Base-by-base conservation (phyloP, 2,797 vertebrate species). In the Tiaroga cobitis region DNA sequence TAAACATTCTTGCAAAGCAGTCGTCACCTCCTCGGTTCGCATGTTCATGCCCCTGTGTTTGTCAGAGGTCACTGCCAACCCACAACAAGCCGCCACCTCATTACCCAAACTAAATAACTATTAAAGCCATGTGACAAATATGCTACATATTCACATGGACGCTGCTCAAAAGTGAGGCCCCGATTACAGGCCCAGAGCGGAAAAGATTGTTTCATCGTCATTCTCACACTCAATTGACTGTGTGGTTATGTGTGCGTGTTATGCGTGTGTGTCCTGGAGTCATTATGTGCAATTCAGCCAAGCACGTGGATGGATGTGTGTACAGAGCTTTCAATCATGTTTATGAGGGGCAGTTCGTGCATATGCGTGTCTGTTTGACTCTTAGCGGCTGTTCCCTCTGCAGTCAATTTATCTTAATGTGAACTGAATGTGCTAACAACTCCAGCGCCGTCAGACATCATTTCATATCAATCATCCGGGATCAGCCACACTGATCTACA, bases 311-410 rank as follows among this genome's bases (percentile, higher is more conserved):
- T 34, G 78, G 86, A 90, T 86, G 88, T 87, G 87, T 89, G 88
- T 86, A 84, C 82, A 82, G 79, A 79, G 89, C 89, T 90, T 89
- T 91, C 90, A 89, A 82, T 91, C 89, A 88, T 85, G 84, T 88
- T 90, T 83, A 86, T 80, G 86, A 87, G 84, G 82, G 73, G 61
- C 83, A 74, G 80, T 72, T 86, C 54, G 41, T 81, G 82, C 82
- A 77, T 83, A 83, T 77, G 83, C 29, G 77, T 63, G 61, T 82
- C 72, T 86, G 63, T 74, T 39, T 73, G 49, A 46, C 26, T 85
- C 75, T 34, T 49, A 73, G 80, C 49, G 81, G 78, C 75, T 81
- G 81, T 69, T 85, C 21, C 43, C 80, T 76, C 80, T 84, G 85
- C 84, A 81, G 77, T 86, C 82, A 86, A 87, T 87, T 91, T 89